A percentile compares a stretch with the other conserved stretches of the same genome.
These are phyloP conservation scores for Oryzias javanicus DNA, from an alignment of 2,113 vertebrate genomes.

Conservation along the genomic window DNA sequence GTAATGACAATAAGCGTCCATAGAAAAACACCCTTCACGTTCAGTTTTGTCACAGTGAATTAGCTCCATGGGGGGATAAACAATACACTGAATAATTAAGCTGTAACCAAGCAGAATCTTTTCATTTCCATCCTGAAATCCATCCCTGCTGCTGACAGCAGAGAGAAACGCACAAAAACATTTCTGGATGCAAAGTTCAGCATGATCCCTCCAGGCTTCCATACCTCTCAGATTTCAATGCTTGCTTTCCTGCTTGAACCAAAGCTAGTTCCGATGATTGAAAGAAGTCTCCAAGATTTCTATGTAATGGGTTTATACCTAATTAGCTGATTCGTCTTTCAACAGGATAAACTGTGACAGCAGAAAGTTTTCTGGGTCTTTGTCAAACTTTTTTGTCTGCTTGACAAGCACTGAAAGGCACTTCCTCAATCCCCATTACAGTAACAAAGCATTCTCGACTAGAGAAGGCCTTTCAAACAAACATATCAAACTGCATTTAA, in stretches of 20 bases:
- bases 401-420: constrained; percentile 17
- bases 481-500: constrained; percentile 15
- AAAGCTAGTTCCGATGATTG: constrained; percentile 36
- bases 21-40: constrained; percentile 28
- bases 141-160: constrained; percentile 58
- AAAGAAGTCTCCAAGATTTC: constrained; percentile 34
- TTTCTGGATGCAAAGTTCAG: constrained; percentile 52
- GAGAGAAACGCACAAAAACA: constrained; percentile 44
- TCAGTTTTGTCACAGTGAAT: constrained; percentile 55
- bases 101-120: constrained; percentile 57
- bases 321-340: constrained; percentile 19
- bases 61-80: constrained; percentile 57
- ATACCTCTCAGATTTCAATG: constrained; percentile 53
- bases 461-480: constrained; percentile 36
- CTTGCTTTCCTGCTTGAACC: constrained; percentile 52
- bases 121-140: constrained; percentile 63
- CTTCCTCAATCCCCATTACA: constrained; percentile 24
- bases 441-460: constrained; percentile 39
- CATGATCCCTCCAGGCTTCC: constrained; percentile 50
- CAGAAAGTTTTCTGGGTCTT: constrained; percentile 18
- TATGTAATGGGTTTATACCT: constrained; percentile 41
- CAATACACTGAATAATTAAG: constrained; percentile 65
- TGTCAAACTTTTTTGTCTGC: constrained; percentile 28
- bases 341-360: not conserved
- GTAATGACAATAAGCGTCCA: constrained; percentile 51